Conservation (phyloP, 2,113 vertebrate species). For the Oreochromis spilurus region DNA sequence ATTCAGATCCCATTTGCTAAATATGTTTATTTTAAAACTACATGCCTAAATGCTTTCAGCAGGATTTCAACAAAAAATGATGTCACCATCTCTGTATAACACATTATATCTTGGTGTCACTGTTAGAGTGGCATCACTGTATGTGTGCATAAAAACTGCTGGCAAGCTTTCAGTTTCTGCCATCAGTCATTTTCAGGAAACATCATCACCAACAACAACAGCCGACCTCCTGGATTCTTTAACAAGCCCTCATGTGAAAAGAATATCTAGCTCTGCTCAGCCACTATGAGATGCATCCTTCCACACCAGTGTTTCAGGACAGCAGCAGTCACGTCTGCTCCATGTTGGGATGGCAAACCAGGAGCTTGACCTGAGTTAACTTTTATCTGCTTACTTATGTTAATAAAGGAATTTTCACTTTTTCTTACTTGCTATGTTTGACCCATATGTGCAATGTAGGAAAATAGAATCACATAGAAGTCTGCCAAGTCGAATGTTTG, state of each 20-base stretch:
- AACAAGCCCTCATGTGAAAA: background rate
- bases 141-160: background rate
- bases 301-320: background rate
- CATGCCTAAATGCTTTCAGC: background rate
- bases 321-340: background rate
- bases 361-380: background rate
- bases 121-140: background rate
- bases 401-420: background rate
- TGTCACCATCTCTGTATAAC: background rate
- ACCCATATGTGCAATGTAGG: background rate
- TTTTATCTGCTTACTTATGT: background rate
- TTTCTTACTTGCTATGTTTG: background rate
- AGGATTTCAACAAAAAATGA: background rate
- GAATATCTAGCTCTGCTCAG: background rate
- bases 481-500: background rate
- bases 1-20: background rate
- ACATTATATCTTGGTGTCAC: background rate
- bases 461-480: background rate
- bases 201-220: background rate
- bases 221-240: background rate
- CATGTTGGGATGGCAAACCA: background rate
- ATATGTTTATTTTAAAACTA: background rate
- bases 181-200: background rate
- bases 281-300: slow-evolving; percentile 8
- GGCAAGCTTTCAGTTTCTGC: background rate